Evolutionary conservation across 2,797 vertebrate genomes (phyloP).

Genomic region (Cynopterus sphinx): DNA sequence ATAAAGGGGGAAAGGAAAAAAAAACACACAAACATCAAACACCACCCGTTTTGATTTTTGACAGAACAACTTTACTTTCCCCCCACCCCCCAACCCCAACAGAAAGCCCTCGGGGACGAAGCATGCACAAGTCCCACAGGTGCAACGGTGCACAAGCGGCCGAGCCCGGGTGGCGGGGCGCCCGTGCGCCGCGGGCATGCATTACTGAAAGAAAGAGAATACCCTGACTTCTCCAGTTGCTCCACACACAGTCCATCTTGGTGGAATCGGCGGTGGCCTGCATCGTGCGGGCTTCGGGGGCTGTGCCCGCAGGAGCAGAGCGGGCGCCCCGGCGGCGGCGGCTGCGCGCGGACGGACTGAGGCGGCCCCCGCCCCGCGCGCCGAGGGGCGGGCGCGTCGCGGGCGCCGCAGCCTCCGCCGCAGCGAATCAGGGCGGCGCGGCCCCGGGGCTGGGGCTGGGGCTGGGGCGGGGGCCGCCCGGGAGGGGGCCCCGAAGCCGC

Average conservation of each 20-base stretch:
- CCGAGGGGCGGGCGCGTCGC: conserved; percentile 86
- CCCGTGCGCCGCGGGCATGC: conserved; percentile 83
- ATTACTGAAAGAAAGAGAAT: conserved; percentile 86
- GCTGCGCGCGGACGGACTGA: conserved; percentile 90
- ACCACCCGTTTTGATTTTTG: conserved; percentile 64
- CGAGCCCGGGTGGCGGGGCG: conserved; percentile 77
- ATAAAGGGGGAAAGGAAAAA: not conserved
- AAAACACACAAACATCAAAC: conserved; percentile 19
- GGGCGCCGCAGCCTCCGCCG: conserved; percentile 91
- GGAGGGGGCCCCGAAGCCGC: too few relatives aligned
- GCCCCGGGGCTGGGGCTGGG: conserved; percentile 81
- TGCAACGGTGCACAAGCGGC: conserved; percentile 84
- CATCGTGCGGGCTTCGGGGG: conserved; percentile 87
- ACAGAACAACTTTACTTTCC: conserved; percentile 70
- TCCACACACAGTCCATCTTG: conserved; percentile 98
- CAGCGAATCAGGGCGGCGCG: conserved; percentile 91
- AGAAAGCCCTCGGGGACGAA: conserved; percentile 66
- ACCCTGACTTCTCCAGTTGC: conserved; percentile 99
- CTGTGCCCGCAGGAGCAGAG: too few relatives aligned
- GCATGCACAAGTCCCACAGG: conserved; percentile 84
- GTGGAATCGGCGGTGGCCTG: conserved; percentile 94
- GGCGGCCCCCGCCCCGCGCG: conserved; percentile 86
- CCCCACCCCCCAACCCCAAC: too few relatives aligned
- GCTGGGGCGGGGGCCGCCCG: too few relatives aligned
- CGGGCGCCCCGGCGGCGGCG: conserved; percentile 88